These are phyloP conservation scores for Macrophya alboannulata DNA, from an alignment of 2,888 invertebrate species.

Conservation along the genomic window DNA sequence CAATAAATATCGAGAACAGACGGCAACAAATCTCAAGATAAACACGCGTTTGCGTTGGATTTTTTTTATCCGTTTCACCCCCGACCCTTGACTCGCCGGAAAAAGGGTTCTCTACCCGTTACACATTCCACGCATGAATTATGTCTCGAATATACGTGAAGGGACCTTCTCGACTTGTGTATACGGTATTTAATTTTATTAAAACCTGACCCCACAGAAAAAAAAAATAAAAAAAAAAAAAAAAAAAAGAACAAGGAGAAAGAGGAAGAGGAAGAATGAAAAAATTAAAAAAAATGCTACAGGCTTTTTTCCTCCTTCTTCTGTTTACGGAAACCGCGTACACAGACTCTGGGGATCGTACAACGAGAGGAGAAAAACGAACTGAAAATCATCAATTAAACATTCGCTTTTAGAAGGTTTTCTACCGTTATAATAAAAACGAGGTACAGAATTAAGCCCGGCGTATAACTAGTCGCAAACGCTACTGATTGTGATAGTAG, in stretches of 20 bases:
- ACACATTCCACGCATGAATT: conserved; percentile 75
- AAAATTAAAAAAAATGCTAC: neutral
- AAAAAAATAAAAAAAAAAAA: neutral
- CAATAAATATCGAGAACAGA: conserved; percentile 76
- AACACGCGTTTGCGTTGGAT: conserved; percentile 70
- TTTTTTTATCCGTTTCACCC: conserved; percentile 62
- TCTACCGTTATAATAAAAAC: neutral
- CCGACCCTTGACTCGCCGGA: conserved; percentile 54
- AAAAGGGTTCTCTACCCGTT: conserved; percentile 68
- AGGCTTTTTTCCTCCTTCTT: conserved; percentile 36
- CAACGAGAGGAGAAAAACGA: conserved; percentile 20
- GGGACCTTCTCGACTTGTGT: conserved; percentile 64
- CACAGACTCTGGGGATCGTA: conserved; percentile 13
- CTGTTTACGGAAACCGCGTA: conserved; percentile 42
- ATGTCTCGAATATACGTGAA: conserved; percentile 70
- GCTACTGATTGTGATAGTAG: conserved; percentile 41
- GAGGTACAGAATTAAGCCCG: neutral
- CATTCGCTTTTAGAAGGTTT: conserved; percentile 20
- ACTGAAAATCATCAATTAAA: conserved; percentile 32
- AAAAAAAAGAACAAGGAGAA: neutral
- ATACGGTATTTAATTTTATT: conserved; percentile 74
- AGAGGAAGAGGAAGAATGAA: neutral
- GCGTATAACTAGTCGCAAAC: neutral
- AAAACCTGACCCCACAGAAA: conserved; percentile 56
- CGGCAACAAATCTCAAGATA: conserved; percentile 77